Evolutionary conservation across 2,888 invertebrate genomes (phyloP), one percentile per base, ranked within the genome.

Genomic region (Heteromyza rotundicornis): DNA sequence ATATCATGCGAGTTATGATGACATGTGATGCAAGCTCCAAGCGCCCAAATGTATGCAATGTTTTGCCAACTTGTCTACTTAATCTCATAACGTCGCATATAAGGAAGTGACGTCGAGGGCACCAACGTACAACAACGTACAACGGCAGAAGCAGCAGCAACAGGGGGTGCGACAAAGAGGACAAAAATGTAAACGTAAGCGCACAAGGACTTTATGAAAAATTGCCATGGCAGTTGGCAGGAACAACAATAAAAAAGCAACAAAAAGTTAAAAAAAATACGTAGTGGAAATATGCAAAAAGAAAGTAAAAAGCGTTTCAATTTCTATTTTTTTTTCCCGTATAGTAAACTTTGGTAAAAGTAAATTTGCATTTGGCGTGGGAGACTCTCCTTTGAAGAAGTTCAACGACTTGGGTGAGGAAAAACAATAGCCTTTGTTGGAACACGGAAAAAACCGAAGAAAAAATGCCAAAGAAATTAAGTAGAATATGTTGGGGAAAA

Each of bases 21-120:
- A 66, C 68, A 69, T 64, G 60, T 68, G 58, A 61, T 59, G 59
- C 10, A 55, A 40, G 40, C 51, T 59, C 54, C 51, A 57, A 65
- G 65, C 62, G 65, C 65, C 64, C 56, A 62, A 68, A 68, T 63
- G 62, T 66, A 68, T 67, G 68, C 65, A 27, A 60, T 66, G 65
- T 70, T 71, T 73, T 70, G 63, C 73, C 70, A 73, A 72, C 70
- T 70, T 72, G 72, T 72, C 74, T 74, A 67, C 64, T 74, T 72
- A 74, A 72, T 74, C 72, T 71, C 49, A 63, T 40, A 40, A 40
- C 40, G n/a, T 7, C 40, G n/a, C 14, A 40, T 8, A 32, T 32
- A 12, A 32, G 32, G 12, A 32, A 32, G 32, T 32, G 7, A 32
- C 12, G 32, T 12, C 32, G 32, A 8, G 32, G 40, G 40, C 40